Conservation (phyloP, 2,888 invertebrate species). For the Augochlorella aurata region DNA sequence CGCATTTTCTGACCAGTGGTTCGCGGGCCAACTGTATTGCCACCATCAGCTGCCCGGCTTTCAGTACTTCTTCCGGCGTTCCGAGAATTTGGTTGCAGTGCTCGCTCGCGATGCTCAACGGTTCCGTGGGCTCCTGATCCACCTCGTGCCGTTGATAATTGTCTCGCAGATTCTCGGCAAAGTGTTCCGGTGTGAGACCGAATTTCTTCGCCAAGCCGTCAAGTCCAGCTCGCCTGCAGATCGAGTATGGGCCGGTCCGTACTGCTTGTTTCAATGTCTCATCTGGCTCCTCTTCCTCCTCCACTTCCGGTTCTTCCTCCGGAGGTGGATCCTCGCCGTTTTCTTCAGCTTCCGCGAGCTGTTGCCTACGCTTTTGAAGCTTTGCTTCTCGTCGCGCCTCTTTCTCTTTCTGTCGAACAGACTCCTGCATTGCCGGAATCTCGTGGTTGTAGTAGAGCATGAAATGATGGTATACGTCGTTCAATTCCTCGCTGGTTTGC, state of each 20-base stretch:
- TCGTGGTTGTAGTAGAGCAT: constrained; percentile 95
- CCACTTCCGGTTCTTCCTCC: constrained; percentile 84
- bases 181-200: constrained; percentile 96
- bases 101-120: constrained; percentile 90
- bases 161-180: constrained; percentile 97
- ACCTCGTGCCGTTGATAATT: constrained; percentile 98
- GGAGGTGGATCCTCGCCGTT: constrained; percentile 84
- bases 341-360: constrained; percentile 86
- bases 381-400: constrained; percentile 85
- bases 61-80: constrained; percentile 91
- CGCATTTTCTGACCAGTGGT: constrained; percentile 92
- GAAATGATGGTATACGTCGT: constrained; percentile 97
- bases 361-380: constrained; percentile 81
- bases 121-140: constrained; percentile 93
- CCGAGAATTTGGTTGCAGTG: constrained; percentile 81
- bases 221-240: constrained; percentile 93
- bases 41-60: constrained; percentile 96
- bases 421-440: constrained; percentile 91
- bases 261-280: constrained; percentile 92
- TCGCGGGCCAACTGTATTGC: constrained; percentile 96
- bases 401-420: constrained; percentile 86
- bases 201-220: constrained; percentile 94
- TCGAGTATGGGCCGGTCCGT: constrained; percentile 93
- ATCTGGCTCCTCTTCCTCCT: constrained; percentile 82
- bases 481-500: constrained; percentile 95